A percentile compares a stretch with the other conserved stretches of the same genome.
phyloP scores from a whole-genome alignment of 2,113 vertebrate genomes.

The Hydropotes inermis region DNA sequence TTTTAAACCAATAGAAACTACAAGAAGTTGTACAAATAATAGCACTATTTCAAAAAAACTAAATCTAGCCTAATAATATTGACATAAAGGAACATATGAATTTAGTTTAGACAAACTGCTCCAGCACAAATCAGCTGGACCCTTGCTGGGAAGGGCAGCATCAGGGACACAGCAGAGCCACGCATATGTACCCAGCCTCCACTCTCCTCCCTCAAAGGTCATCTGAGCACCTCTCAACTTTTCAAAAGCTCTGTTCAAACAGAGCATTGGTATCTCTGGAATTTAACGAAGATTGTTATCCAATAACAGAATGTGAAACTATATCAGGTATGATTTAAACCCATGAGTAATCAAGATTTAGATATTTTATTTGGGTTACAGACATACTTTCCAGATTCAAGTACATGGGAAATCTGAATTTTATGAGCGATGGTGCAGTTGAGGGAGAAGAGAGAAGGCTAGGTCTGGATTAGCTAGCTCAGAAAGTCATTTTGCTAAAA shows the following conservation, averaged over 20 bases:
- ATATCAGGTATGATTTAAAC: neutral
- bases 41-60: neutral
- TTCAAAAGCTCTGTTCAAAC: conserved; percentile 41
- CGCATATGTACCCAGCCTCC: neutral
- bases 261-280: conserved; percentile 27
- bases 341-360: conserved; percentile 30
- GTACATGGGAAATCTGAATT: neutral
- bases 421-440: conserved; percentile 31
- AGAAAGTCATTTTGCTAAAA: neutral
- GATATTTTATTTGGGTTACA: conserved; percentile 46
- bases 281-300: conserved; percentile 28
- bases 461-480: neutral
- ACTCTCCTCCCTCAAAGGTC: neutral
- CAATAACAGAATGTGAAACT: conserved; percentile 33
- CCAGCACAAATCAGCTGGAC: neutral
- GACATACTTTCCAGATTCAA: neutral
- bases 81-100: neutral
- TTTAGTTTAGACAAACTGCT: neutral
- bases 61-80: neutral
- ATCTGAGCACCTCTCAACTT: neutral
- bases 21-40: neutral
- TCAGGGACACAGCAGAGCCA: neutral
- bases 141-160: accelerated
- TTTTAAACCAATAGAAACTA: neutral
- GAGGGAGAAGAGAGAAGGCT: too few species aligned